phyloP scores from a whole-genome alignment of 2,113 vertebrate genomes.

The Mus spicilegus region DNA sequence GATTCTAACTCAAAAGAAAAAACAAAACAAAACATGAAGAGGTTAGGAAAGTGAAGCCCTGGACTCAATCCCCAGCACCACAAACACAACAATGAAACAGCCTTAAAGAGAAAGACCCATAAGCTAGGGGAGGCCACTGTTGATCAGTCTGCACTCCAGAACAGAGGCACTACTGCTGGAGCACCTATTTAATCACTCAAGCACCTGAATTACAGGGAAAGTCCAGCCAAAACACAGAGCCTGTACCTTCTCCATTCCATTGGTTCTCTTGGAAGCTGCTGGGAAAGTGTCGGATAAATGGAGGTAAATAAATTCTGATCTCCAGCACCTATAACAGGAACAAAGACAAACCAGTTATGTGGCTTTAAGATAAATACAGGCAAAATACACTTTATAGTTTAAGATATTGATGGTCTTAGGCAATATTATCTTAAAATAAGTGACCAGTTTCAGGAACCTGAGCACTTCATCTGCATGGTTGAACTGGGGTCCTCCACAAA shows the following conservation, averaged over 20 bases:
- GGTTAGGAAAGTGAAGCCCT: background rate
- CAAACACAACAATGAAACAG: background rate
- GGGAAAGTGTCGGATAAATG: conserved; percentile 93
- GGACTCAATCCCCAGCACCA: background rate
- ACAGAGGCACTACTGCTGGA: background rate
- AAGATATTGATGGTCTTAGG: background rate
- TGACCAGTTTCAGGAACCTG: background rate
- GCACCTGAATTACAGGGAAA: background rate
- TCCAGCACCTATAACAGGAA: conserved; percentile 92
- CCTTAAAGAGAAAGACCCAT: background rate
- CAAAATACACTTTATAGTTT: background rate
- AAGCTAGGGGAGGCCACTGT: rapidly evolving
- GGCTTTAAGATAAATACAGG: background rate
- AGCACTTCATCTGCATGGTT: too few relatives aligned
- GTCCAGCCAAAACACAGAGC: background rate
- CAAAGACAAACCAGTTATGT: conserved; percentile 66
- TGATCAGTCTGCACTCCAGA: background rate
- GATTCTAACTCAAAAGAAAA: background rate
- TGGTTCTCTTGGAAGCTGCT: conserved; percentile 96
- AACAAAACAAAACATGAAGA: too few relatives aligned
- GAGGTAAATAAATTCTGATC: conserved; percentile 96
- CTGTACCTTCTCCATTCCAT: conserved; percentile 98
- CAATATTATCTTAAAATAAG: background rate
- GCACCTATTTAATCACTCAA: background rate
- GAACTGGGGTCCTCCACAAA: background rate